phyloP scores from a whole-genome alignment of 2,888 invertebrate genomes.

The Xylocampa areola region DNA sequence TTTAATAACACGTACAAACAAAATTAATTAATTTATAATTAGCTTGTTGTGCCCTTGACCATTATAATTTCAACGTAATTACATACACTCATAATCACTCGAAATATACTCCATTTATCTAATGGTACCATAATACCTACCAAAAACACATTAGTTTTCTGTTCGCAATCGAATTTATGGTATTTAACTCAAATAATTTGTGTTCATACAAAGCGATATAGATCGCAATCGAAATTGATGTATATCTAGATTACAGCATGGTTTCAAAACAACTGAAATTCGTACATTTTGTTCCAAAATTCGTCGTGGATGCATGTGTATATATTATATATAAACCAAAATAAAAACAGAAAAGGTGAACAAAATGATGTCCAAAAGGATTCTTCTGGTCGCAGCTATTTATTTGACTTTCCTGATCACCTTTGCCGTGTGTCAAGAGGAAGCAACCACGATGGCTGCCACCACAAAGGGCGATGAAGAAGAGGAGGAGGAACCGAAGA shows the following conservation, averaged over 20 bases:
- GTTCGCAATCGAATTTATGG: constrained; percentile 34
- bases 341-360: no score
- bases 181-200: constrained; percentile 29
- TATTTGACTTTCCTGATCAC: constrained; percentile 65
- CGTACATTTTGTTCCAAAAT: constrained; percentile 30
- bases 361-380: constrained; percentile 60
- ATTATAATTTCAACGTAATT: constrained; percentile 14
- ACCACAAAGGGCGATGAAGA: constrained; percentile 75
- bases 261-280: constrained; percentile 37
- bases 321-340: constrained; percentile 13
- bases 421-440: constrained; percentile 75
- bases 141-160: constrained; percentile 9
- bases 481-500: constrained; percentile 82
- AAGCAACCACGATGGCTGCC: constrained; percentile 71
- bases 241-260: constrained; percentile 47
- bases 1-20: no score
- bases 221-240: constrained; percentile 57
- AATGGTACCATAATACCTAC: constrained; percentile 24
- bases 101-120: constrained; percentile 12
- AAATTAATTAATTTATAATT: neutral
- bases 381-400: constrained; percentile 65
- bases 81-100: constrained; percentile 23
- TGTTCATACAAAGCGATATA: constrained; percentile 33
- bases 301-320: constrained; percentile 18
- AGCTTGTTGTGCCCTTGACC: constrained; percentile 18